These are phyloP conservation scores for Caenorhabditis sp. DNA, from an alignment of 2,888 invertebrate species.

Conservation along the genomic window DNA sequence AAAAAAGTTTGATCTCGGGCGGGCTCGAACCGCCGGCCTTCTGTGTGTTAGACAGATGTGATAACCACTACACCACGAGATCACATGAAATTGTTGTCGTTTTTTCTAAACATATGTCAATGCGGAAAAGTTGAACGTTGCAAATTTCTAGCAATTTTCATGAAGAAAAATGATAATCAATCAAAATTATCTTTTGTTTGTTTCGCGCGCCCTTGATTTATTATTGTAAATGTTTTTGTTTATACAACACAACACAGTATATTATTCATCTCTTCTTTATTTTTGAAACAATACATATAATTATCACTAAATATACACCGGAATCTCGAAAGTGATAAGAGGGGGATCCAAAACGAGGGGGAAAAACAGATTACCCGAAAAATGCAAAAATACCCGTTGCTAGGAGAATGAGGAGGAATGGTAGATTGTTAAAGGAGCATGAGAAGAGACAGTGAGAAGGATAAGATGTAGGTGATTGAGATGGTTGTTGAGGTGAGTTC, in stretches of 20 bases:
- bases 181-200: neutral
- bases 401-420: constrained; percentile 16
- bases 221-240: constrained; percentile 43
- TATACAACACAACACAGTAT: constrained; percentile 39
- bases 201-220: constrained; percentile 21
- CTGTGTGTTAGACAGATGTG: constrained; percentile 69
- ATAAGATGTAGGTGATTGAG: neutral
- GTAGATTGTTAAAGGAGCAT: constrained; percentile 2
- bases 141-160: too few relatives aligned
- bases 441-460: neutral
- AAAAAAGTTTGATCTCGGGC: constrained; percentile 59
- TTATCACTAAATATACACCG: neutral
- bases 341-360: neutral
- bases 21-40: constrained; percentile 69
- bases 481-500: neutral
- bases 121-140: too few relatives aligned
- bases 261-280: constrained; percentile 33
- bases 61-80: constrained; percentile 69
- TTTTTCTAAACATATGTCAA: too few relatives aligned
- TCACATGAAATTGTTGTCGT: too few relatives aligned
- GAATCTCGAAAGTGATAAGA: neutral
- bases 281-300: neutral
- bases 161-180: too few relatives aligned
- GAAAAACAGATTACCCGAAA: neutral
- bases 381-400: constrained; percentile 7